Conservation (phyloP, 2,113 vertebrate species). For the Brevimyrus niger region DNA sequence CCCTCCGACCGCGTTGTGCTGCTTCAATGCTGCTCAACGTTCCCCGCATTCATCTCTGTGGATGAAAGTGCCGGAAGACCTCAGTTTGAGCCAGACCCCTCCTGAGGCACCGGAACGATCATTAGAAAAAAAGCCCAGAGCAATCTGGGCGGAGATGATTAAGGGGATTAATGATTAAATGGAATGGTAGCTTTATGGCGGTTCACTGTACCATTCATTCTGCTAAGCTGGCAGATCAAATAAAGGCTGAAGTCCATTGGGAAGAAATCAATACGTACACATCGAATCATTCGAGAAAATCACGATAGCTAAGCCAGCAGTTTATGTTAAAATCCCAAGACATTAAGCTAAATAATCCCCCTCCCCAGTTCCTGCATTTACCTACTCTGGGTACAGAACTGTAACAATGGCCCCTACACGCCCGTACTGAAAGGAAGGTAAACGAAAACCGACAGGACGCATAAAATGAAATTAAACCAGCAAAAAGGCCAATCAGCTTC, state of each 20-base stretch:
- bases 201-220: neutral
- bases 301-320: neutral
- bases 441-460: neutral
- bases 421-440: neutral
- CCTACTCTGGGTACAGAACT: neutral
- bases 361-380: neutral
- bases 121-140: neutral
- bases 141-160: neutral
- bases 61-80: neutral
- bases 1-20: neutral
- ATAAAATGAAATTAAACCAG: neutral
- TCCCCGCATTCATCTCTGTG: neutral
- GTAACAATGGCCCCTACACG: neutral
- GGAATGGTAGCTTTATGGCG: neutral
- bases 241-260: constrained; percentile 2
- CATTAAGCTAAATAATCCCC: neutral
- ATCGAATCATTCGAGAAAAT: neutral
- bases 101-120: neutral
- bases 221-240: neutral
- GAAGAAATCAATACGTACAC: neutral
- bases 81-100: neutral
- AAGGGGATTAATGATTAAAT: constrained; percentile 2
- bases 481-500: neutral
- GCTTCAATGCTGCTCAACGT: neutral
- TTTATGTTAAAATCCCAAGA: neutral